phyloP scores from a whole-genome alignment of 2,797 vertebrate genomes.

The Siniperca obscura region DNA sequence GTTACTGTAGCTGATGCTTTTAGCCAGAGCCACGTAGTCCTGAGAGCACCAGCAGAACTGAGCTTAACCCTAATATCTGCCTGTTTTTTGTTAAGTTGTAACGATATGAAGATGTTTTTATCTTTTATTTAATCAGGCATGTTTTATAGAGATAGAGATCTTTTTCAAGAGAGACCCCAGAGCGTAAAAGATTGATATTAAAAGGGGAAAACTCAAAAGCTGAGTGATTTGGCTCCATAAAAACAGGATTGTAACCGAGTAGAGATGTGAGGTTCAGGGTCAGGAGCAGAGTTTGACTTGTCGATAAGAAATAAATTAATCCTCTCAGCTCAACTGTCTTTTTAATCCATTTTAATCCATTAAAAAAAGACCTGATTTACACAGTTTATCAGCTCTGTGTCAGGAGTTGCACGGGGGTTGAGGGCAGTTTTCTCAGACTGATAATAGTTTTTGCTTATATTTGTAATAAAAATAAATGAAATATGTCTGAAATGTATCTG shows the following conservation, averaged over 20 bases:
- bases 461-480: not conserved
- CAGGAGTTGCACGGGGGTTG: not conserved
- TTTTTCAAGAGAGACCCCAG: not conserved
- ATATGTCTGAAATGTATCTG: not conserved
- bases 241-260: not conserved
- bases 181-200: not conserved
- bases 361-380: not conserved
- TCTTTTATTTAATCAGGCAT: not conserved
- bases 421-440: not conserved
- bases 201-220: not conserved
- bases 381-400: slow-evolving; percentile 25
- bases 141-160: not conserved
- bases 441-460: not conserved
- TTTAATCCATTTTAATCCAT: slow-evolving; percentile 32
- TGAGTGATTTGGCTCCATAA: no score
- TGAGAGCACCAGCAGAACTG: slow-evolving; percentile 5
- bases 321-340: not conserved
- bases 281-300: not conserved
- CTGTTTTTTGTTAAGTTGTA: not conserved
- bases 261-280: slow-evolving; percentile 6
- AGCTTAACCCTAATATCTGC: not conserved
- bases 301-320: slow-evolving; percentile 21
- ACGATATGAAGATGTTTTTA: not conserved
- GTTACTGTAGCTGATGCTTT: slow-evolving; percentile 4
- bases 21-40: not conserved